Evolutionary conservation across 2,888 invertebrate genomes (phyloP).

Genomic region (Synergus japonicus): DNA sequence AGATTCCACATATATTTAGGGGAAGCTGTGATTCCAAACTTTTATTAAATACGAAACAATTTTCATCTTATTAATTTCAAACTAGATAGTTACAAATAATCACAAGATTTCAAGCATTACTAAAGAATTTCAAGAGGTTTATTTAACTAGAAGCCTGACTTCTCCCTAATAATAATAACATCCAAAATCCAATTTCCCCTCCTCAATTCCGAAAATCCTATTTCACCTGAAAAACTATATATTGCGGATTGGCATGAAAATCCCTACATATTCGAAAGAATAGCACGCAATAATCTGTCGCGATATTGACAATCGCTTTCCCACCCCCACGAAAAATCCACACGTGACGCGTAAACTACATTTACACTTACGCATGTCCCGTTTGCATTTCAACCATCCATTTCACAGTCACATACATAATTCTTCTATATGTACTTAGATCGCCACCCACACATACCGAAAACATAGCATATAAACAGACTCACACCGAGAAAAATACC

Average conservation of each 20-base stretch:
- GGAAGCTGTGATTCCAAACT: background rate
- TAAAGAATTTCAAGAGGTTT: too few relatives aligned
- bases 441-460: background rate
- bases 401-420: background rate
- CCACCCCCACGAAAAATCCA: constrained; percentile 3
- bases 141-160: too few relatives aligned
- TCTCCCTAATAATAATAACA: background rate
- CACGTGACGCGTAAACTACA: constrained; percentile 19
- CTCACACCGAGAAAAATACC: background rate
- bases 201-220: background rate
- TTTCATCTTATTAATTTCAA: too few relatives aligned
- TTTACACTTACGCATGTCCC: constrained; percentile 33
- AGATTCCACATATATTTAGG: background rate
- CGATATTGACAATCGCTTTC: constrained; percentile 26
- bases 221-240: background rate
- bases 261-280: background rate
- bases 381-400: constrained; percentile 12
- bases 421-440: background rate
- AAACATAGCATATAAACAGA: background rate
- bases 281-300: constrained; percentile 26
- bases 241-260: background rate
- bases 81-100: too few relatives aligned
- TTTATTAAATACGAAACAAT: too few relatives aligned
- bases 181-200: background rate
- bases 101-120: too few relatives aligned